Conservation (phyloP, 2,797 vertebrate species). For the Hipposideros larvatus region DNA sequence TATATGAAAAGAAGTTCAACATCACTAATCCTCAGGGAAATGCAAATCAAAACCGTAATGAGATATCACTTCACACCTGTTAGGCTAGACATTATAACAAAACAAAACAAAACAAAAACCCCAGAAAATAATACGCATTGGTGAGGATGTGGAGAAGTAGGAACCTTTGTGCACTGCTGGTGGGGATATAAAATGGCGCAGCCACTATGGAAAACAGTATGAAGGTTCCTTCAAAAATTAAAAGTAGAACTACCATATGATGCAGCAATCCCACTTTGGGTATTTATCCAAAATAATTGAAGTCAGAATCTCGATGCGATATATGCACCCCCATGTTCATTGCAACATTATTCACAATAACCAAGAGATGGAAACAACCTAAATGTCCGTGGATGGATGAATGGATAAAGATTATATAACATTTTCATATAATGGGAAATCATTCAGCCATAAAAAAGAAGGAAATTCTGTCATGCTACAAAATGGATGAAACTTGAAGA, state of each 20-base stretch:
- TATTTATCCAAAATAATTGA: not conserved
- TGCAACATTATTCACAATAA: not conserved
- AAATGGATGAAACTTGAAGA: not conserved
- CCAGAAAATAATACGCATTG: not conserved
- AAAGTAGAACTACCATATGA: not conserved
- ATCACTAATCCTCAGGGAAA: not conserved
- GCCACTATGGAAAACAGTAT: constrained; percentile 3
- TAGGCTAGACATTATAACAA: not conserved
- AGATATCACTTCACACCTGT: not conserved
- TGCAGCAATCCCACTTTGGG: not conserved
- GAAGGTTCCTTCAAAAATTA: not conserved
- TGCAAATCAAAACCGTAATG: not conserved
- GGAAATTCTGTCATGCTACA: not conserved
- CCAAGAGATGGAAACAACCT: not conserved
- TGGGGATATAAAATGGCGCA: not conserved
- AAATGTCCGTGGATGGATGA: not conserved
- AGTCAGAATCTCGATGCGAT: not conserved
- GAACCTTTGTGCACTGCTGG: not conserved
- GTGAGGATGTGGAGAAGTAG: not conserved
- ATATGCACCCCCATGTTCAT: not conserved
- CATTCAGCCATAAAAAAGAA: not conserved
- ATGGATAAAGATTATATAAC: not conserved
- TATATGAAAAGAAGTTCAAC: not conserved
- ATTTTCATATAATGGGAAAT: not conserved
- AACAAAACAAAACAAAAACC: not conserved